Evolutionary conservation across 2,888 invertebrate genomes (phyloP).

Genomic region (Brachypterus glaber): DNA sequence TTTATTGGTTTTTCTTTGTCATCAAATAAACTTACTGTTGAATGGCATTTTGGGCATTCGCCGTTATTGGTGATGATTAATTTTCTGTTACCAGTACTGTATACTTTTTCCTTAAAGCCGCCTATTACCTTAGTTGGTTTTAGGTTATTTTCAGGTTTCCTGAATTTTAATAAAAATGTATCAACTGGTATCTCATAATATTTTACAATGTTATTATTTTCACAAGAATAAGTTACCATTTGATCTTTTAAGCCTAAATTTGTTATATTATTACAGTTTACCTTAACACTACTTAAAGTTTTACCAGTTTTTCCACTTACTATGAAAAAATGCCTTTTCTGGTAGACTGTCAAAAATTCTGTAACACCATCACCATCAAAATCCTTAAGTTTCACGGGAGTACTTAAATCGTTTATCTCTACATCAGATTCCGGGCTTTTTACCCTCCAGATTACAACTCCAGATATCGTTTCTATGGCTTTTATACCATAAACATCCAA

Average conservation of each 20-base stretch:
- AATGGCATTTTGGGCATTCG: conserved; percentile 60
- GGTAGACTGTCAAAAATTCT: conserved; percentile 53
- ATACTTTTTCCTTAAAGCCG: conserved; percentile 47
- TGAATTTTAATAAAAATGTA: conserved; percentile 18
- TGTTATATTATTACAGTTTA: conserved; percentile 19
- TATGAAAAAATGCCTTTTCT: conserved; percentile 49
- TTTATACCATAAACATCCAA: conserved; percentile 60
- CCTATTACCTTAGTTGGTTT: conserved; percentile 20
- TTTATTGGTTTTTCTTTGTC: conserved; percentile 36
- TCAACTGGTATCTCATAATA: conserved; percentile 20
- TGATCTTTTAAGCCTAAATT: conserved; percentile 10
- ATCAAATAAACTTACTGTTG: conserved; percentile 49
- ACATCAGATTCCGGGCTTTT: conserved; percentile 47
- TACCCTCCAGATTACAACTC: conserved; percentile 48
- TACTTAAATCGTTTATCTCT: conserved; percentile 51
- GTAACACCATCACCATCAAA: conserved; percentile 60
- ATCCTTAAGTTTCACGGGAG: conserved; percentile 64
- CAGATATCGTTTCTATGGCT: conserved; percentile 52
- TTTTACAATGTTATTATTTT: conserved; percentile 41
- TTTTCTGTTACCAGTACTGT: conserved; percentile 52
- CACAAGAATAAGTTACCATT: conserved; percentile 43
- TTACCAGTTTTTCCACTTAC: conserved; percentile 63
- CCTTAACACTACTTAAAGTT: conserved; percentile 50
- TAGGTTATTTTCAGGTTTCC: conserved; percentile 18
- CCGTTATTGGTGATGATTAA: conserved; percentile 63